Evolutionary conservation across 2,888 invertebrate genomes (phyloP), one percentile per base, ranked within the genome.

Genomic region (Xestia ashworthii): DNA sequence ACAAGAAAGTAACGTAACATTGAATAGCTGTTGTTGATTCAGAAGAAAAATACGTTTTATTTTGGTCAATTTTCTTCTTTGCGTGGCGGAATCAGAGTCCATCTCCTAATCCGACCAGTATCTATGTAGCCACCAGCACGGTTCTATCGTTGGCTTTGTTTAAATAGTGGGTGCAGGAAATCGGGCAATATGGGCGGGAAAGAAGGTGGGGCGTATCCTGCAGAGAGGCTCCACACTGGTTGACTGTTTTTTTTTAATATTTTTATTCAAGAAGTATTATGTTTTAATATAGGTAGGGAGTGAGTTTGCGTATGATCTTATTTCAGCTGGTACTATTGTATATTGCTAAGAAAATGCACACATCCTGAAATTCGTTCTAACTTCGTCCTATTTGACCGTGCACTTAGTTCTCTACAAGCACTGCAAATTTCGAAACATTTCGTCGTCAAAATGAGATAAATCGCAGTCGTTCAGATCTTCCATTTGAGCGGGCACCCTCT

Each of bases 381-480:
- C 1, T 32, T 60, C 32, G 9, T 60, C 16, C 9, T 16, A 58
- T 58, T 58, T 58, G 25, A 6, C 6, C 6, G 25, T 16, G 32
- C 60, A 25, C 14, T 62, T 38, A 38, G 9, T 32, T n/a, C 44
- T 6, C 22, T 74, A 19, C 16, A 44, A 55, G 6, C 16, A 22
- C 50, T 14, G 38, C 5, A 32, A 64, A 67, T 53, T 53, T 1
- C 50, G 6, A 70, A 76, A 70, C 32, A 70, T 70, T 82, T 60
- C 25, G 22, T 66, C 3, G 25, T 25, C 46, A 69, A 66, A 58
- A 64, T 74, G 53, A 41, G 38, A 66, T 70, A 69, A 62, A 82
- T 62, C 41, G 41, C 6, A 55, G 66, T 71, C 62, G 50, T 80
- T 25, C 76, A 50, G 69, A 69, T 55, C 55, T 80, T 82, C 67